phyloP scores from a whole-genome alignment of 1,140 invertebrate genomes.

The Drosophila quadrilineata region DNA sequence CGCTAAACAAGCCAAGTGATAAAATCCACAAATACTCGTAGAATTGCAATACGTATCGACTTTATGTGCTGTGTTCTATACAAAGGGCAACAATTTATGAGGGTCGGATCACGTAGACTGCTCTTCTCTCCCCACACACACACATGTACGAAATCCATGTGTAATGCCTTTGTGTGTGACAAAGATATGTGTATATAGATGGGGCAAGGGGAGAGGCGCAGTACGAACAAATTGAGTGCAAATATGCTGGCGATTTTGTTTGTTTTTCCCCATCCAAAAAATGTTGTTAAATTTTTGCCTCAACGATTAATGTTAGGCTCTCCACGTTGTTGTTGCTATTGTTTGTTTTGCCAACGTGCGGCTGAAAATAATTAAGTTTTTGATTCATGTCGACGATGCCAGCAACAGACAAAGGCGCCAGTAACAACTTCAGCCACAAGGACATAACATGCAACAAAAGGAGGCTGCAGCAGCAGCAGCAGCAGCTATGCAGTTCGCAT shows the following conservation, averaged over 20 bases:
- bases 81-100: slow-evolving; percentile 46
- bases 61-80: slow-evolving; percentile 25
- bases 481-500: neutral
- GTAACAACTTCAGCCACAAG: slow-evolving; percentile 23
- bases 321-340: slow-evolving; percentile 15
- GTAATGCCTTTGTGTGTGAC: slow-evolving; percentile 27
- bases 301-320: slow-evolving; percentile 57
- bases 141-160: slow-evolving; percentile 24
- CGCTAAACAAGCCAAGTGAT: slow-evolving; percentile 7
- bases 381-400: slow-evolving; percentile 70
- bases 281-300: slow-evolving; percentile 59
- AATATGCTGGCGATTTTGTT: slow-evolving; percentile 65
- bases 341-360: slow-evolving; percentile 55
- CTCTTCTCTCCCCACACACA: neutral
- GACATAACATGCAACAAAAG: slow-evolving; percentile 38
- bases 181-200: neutral
- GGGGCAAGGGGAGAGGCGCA: neutral
- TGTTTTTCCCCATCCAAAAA: slow-evolving; percentile 27
- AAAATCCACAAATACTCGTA: slow-evolving; percentile 22
- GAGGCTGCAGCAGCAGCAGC: neutral
- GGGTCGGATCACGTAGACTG: slow-evolving; percentile 36
- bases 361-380: slow-evolving; percentile 78
- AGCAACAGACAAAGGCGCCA: slow-evolving; percentile 61
- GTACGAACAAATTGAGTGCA: slow-evolving; percentile 68
- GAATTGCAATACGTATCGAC: slow-evolving; percentile 34